These are phyloP conservation scores for Trissoscelio sp. DNA, from an alignment of 2,888 invertebrate genomes.

Conservation along the genomic window DNA sequence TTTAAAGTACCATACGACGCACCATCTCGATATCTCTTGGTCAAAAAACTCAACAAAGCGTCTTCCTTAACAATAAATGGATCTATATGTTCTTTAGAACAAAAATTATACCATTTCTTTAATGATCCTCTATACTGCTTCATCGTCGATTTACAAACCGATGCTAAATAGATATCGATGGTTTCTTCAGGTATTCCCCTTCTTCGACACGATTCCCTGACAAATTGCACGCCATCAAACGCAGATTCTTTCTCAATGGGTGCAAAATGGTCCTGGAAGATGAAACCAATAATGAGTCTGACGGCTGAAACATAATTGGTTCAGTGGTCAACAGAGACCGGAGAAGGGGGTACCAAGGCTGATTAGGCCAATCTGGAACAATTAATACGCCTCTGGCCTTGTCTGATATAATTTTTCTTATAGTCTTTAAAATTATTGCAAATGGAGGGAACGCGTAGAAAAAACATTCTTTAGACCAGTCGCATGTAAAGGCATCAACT, in stretches of 20 bases:
- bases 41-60: background rate
- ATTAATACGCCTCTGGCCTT: slow-evolving; percentile 26
- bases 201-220: slow-evolving; percentile 17
- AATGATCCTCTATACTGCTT: slow-evolving; percentile 68
- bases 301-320: slow-evolving; percentile 5
- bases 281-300: slow-evolving; percentile 8
- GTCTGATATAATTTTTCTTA: slow-evolving; percentile 62
- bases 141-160: slow-evolving; percentile 61
- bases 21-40: background rate
- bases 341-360: slow-evolving; percentile 49
- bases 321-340: background rate
- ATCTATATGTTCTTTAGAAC: slow-evolving; percentile 28
- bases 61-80: background rate
- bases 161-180: slow-evolving; percentile 65
- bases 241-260: slow-evolving; percentile 7
- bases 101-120: slow-evolving; percentile 69
- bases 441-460: slow-evolving; percentile 66
- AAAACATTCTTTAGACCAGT: slow-evolving; percentile 19
- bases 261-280: slow-evolving; percentile 36
- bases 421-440: slow-evolving; percentile 45
- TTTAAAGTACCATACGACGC: slow-evolving; percentile 60
- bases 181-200: slow-evolving; percentile 35
- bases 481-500: slow-evolving; percentile 59
- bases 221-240: slow-evolving; percentile 30
- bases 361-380: slow-evolving; percentile 54